Base-by-base conservation (phyloP, 2,113 vertebrate species). In the Oncorhynchus kisutch region DNA sequence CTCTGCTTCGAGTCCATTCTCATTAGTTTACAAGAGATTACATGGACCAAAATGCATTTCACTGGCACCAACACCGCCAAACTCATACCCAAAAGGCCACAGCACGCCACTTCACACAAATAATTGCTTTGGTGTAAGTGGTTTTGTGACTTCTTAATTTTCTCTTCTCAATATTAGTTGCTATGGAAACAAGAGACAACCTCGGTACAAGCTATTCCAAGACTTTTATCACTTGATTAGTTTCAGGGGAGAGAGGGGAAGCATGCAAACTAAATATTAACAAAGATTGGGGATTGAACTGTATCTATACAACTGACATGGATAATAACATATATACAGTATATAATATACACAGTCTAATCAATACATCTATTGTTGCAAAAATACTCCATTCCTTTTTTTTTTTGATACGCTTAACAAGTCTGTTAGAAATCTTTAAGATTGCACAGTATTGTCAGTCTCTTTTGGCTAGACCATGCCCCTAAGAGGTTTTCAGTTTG, bases 291-390 rank as follows among this genome's bases (percentile, higher is more conserved):
- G 81, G 22, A 70, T 77, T 76, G 51, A 81, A 85, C 45, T 75
- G 72, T 79, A 73, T 82, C 83, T 85, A 81, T 85, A 87, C 65
- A 82, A 67, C 83, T 84, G 59, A 74, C 31, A 70, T 77, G 79
- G 72, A 75, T 86, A 85, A 75, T 83, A 80, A 91, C 87, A 90
- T 81, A 76, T 71, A 75, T 49, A n/a, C 79, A 59, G 14, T 70
- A 79, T 91, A 85, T 84, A 79, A 89, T 90, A 88, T 86, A 89
- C 81, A 90, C 68, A 85, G 78, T 88, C 85, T 89, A 86, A 81
- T 78, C 75, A 77, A 76, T 78, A 80, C 76, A 84, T 78, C 66
- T 85, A 77, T 72, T 80, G 72, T 60, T 79, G 81, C 81, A 82
- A 82, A 82, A 81, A 81, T 80, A 59, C 66, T 84, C 68, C 54